Evolutionary conservation across 2,113 vertebrate species (phyloP).

Genomic region (Psittacara wagleri): DNA sequence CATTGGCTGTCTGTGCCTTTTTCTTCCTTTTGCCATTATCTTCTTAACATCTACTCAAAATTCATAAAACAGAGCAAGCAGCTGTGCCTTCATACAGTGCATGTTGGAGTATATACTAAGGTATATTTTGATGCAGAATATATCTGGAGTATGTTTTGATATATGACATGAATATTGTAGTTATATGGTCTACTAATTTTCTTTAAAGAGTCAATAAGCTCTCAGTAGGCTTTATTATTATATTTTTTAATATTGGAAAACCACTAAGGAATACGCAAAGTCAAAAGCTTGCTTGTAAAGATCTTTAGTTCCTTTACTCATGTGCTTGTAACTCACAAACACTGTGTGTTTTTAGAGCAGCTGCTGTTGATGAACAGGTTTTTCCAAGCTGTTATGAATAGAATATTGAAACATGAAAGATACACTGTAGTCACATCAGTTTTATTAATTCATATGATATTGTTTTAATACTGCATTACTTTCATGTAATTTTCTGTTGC

Average conservation of each 20-base stretch:
- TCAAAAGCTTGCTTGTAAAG: neutral
- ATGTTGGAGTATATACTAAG: neutral
- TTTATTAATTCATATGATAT: neutral
- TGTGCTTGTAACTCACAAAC: neutral
- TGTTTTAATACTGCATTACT: neutral
- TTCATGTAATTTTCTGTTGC: neutral
- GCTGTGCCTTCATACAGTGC: neutral
- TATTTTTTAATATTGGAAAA: neutral
- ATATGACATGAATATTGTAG: neutral
- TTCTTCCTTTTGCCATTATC: neutral
- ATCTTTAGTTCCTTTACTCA: neutral
- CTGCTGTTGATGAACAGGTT: neutral
- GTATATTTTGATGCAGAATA: neutral
- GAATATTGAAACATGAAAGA: neutral
- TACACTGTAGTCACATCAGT: neutral
- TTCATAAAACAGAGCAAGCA: neutral
- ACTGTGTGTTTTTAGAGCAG: neutral
- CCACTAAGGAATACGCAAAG: neutral
- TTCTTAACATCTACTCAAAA: neutral
- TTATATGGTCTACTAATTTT: neutral
- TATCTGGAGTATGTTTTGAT: neutral
- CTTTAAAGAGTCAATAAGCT: neutral
- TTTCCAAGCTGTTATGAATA: neutral
- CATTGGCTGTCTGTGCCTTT: neutral
- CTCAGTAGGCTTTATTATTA: neutral